Evolutionary conservation across 2,888 invertebrate species (phyloP).

Genomic region (Seira ritae): DNA sequence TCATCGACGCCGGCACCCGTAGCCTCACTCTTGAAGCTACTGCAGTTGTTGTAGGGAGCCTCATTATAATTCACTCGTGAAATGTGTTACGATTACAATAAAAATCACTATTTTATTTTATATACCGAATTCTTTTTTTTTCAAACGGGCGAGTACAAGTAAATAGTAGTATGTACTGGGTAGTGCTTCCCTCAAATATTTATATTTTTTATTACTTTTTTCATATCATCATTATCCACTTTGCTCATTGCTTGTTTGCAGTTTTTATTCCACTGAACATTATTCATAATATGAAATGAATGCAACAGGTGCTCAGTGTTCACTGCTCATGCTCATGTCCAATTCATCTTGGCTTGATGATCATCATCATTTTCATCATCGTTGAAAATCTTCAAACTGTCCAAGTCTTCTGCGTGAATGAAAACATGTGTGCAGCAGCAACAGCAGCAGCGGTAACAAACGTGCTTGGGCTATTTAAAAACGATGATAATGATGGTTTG

Average conservation of each 20-base stretch:
- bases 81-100: conserved; percentile 58
- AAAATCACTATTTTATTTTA: not conserved
- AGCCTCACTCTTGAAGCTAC: conserved; percentile 30
- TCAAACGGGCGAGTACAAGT: too few species aligned
- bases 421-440: conserved; percentile 29
- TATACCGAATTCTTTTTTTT: not conserved
- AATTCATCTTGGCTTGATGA: not conserved
- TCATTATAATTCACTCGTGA: conserved; percentile 64
- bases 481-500: not conserved
- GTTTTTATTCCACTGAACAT: not conserved
- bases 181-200: too few species aligned
- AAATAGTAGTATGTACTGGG: too few species aligned
- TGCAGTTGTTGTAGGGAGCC: conserved; percentile 49
- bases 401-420: not conserved
- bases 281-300: too few species aligned
- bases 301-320: conserved; percentile 5
- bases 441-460: conserved; percentile 20
- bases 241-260: not conserved
- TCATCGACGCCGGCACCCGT: conserved; percentile 39
- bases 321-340: not conserved
- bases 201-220: not conserved
- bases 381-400: not conserved
- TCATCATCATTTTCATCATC: not conserved
- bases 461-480: conserved; percentile 50
- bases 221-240: not conserved